Evolutionary conservation across 2,113 vertebrate genomes (phyloP).

Genomic region (Tichodroma muraria): DNA sequence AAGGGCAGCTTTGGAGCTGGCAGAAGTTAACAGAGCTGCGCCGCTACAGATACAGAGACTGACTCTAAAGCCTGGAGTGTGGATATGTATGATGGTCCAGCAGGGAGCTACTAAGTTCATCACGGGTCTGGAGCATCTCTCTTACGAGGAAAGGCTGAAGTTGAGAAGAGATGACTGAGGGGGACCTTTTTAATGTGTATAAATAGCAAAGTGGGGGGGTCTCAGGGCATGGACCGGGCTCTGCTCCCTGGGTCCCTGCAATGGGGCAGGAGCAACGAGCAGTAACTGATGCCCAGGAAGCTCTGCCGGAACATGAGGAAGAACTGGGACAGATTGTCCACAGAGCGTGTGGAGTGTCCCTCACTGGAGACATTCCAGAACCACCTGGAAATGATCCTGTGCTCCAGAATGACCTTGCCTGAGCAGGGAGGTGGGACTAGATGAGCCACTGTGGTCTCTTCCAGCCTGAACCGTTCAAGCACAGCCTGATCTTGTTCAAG

Average conservation of each 20-base stretch:
- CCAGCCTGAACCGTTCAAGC: background rate
- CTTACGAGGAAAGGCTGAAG: background rate
- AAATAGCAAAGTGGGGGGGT: background rate
- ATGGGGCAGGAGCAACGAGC: background rate
- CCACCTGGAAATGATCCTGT: background rate
- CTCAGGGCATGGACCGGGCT: background rate
- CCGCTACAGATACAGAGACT: fast-evolving
- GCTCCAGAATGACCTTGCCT: background rate
- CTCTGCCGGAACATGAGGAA: background rate
- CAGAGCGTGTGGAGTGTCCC: background rate
- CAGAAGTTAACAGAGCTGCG: fast-evolving
- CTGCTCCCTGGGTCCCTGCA: background rate
- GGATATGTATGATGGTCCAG: fast-evolving
- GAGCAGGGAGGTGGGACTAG: background rate
- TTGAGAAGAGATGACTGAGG: background rate
- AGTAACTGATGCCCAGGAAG: background rate
- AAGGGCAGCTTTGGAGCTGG: background rate
- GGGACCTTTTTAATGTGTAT: background rate
- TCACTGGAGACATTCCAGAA: background rate
- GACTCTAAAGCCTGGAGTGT: background rate
- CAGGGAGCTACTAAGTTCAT: background rate
- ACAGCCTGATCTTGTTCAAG: background rate
- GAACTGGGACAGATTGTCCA: background rate
- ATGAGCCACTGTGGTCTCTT: background rate
- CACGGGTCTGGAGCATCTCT: background rate